phyloP scores from a whole-genome alignment of 2,113 vertebrate genomes.

The Fulica atra region DNA sequence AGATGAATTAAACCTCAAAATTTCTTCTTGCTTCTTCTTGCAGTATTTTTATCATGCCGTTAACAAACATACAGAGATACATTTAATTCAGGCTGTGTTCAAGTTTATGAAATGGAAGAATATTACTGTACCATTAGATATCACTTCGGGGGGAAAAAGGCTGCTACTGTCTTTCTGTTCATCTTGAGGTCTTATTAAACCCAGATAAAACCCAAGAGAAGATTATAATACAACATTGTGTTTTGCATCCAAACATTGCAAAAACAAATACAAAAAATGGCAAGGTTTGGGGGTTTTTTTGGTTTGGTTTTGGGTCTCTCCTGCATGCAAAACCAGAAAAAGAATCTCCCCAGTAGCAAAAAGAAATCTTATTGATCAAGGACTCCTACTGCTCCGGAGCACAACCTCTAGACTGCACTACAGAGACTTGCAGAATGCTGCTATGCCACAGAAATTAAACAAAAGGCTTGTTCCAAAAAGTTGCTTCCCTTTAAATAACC shows the following conservation, averaged over 20 bases:
- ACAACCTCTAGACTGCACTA: neutral
- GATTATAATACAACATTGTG: neutral
- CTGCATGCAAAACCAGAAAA: neutral
- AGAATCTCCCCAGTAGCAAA: neutral
- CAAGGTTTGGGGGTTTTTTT: neutral
- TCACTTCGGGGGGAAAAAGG: conserved; percentile 49
- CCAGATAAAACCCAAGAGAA: conserved; percentile 53
- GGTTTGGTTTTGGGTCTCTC: neutral
- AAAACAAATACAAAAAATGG: neutral
- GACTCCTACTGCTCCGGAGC: neutral
- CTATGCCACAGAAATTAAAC: neutral
- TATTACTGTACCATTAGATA: conserved; percentile 26
- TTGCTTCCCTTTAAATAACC: neutral
- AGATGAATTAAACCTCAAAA: conserved; percentile 26
- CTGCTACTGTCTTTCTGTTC: conserved; percentile 38
- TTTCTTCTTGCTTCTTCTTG: neutral
- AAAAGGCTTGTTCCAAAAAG: neutral
- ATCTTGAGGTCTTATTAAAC: conserved; percentile 35
- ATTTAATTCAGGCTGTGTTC: conserved; percentile 13
- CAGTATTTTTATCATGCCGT: neutral
- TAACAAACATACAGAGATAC: conserved; percentile 14
- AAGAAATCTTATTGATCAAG: neutral
- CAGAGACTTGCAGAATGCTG: neutral
- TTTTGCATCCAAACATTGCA: neutral
- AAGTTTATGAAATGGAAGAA: conserved; percentile 36